A percentile compares a stretch with the other conserved stretches of the same genome.
Conservation (phyloP, 2,888 invertebrate genomes). For the Trichacis sp. region DNA sequence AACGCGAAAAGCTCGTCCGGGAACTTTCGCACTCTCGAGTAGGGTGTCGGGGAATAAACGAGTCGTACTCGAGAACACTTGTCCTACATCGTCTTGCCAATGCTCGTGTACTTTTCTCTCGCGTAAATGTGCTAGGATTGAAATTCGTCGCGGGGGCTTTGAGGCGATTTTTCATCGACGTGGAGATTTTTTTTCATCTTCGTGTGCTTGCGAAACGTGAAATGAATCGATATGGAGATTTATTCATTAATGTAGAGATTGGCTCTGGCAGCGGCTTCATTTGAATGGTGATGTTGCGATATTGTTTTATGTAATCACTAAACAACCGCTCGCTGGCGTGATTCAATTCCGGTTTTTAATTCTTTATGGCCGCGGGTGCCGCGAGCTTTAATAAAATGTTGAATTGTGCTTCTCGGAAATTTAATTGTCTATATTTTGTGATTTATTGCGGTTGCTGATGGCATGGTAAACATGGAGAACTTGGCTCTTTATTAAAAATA, state of each 20-base stretch:
- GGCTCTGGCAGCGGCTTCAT: background rate
- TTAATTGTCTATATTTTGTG: too few species aligned
- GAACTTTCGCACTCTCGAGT: conserved; percentile 45
- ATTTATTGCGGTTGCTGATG: too few species aligned
- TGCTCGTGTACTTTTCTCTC: conserved; percentile 27
- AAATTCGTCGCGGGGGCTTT: too few species aligned
- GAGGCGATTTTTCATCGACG: too few species aligned
- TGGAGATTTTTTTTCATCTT: too few species aligned
- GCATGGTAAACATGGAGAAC: too few species aligned
- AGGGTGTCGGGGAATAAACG: conserved; percentile 51
- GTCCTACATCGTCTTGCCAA: conserved; percentile 41
- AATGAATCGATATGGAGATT: background rate
- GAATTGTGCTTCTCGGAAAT: too few species aligned
- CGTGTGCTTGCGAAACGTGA: too few species aligned
- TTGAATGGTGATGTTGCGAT: background rate
- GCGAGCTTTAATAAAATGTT: too few species aligned
- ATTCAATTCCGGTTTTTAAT: background rate
- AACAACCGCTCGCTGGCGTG: background rate
- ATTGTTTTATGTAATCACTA: conserved; percentile 1
- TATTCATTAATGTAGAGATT: background rate
- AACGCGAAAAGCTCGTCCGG: conserved; percentile 17
- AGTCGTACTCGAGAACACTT: conserved; percentile 37
- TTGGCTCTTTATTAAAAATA: too few species aligned
- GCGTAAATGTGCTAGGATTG: background rate
- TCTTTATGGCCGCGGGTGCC: background rate